Conservation (phyloP, 2,113 vertebrate genomes). For the Pica pica region DNA sequence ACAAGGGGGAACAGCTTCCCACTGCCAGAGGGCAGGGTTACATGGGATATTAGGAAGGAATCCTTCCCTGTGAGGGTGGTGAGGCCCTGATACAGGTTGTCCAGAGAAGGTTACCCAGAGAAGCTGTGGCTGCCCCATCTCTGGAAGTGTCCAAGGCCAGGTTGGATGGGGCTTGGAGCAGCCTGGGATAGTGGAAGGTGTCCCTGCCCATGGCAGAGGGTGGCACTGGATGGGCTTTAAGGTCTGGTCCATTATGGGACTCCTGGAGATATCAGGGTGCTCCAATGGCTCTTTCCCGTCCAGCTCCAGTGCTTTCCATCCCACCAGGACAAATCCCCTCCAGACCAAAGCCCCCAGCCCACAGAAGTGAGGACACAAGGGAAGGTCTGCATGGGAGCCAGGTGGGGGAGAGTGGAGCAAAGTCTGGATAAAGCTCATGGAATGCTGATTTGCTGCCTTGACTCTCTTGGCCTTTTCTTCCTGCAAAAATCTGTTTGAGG, state of each 20-base stretch:
- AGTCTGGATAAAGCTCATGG: neutral
- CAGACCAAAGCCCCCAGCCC: neutral
- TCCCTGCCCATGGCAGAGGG: neutral
- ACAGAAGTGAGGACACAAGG: neutral
- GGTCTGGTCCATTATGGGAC: neutral
- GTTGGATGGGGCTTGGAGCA: rapidly evolving
- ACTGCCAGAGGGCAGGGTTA: neutral
- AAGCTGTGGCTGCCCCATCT: neutral
- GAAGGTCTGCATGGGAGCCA: neutral
- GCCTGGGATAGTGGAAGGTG: neutral
- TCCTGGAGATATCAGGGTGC: neutral
- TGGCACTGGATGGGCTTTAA: neutral
- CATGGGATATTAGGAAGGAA: neutral
- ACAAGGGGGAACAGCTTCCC: neutral
- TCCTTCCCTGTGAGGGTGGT: neutral
- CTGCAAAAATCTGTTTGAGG: neutral
- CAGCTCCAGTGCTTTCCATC: neutral
- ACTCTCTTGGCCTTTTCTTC: neutral
- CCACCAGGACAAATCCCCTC: neutral
- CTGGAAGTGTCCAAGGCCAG: neutral
- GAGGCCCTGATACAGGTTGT: neutral
- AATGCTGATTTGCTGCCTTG: neutral
- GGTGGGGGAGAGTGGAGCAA: rapidly evolving
- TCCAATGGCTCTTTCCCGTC: neutral
- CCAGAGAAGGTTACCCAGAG: neutral